Conservation (phyloP, 2,888 invertebrate species). For the Tiliacea aurago region DNA sequence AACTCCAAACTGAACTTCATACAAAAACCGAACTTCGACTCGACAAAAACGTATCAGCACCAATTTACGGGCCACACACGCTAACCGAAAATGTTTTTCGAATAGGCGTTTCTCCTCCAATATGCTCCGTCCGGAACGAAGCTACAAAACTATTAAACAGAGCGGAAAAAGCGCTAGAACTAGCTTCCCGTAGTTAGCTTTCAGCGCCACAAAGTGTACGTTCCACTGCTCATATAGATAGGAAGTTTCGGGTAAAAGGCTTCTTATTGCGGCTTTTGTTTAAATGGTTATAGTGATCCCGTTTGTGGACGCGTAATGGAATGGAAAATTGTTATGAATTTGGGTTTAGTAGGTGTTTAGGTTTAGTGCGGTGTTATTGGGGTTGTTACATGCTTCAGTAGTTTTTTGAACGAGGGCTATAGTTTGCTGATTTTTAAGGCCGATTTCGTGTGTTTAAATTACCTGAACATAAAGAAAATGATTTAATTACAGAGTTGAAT, state of each 20-base stretch:
- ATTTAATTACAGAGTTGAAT: not conserved
- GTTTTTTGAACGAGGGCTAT: not conserved
- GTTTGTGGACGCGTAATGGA: constrained; percentile 56
- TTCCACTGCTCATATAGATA: constrained; percentile 54
- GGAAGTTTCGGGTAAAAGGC: constrained; percentile 53
- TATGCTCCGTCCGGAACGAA: constrained; percentile 46
- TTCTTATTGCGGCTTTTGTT: constrained; percentile 58
- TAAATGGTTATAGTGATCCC: constrained; percentile 55
- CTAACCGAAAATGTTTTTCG: constrained; percentile 51
- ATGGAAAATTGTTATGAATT: constrained; percentile 62
- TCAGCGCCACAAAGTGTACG: constrained; percentile 51
- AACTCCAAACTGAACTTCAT: constrained; percentile 21
- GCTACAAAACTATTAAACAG: constrained; percentile 65
- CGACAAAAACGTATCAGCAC: constrained; percentile 23
- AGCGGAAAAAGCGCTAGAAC: constrained; percentile 52
- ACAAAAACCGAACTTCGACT: constrained; percentile 17
- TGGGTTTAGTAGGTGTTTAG: constrained; percentile 42
- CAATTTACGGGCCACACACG: constrained; percentile 19
- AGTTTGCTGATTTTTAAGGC: not conserved
- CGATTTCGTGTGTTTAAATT: too few species aligned
- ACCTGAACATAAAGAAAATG: not conserved
- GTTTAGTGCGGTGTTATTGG: constrained; percentile 44
- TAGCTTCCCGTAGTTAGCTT: constrained; percentile 55
- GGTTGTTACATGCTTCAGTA: constrained; percentile 22
- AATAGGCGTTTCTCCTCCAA: constrained; percentile 47